Evolutionary conservation across 2,888 invertebrate species (phyloP), one percentile per base, ranked within the genome.

Genomic region (Drosophila anomalata): DNA sequence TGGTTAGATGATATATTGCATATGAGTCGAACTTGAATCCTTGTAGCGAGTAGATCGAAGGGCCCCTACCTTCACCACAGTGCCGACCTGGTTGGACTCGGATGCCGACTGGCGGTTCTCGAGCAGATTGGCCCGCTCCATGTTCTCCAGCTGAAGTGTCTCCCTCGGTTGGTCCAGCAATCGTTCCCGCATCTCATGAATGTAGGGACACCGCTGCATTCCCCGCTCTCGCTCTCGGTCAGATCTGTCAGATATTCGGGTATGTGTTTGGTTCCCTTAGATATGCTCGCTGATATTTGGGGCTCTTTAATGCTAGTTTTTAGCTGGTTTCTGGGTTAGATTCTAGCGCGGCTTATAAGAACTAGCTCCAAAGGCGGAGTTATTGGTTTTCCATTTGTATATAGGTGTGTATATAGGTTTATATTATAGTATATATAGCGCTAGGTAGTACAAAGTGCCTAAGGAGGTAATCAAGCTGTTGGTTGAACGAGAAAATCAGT

Each of bases 131-230:
- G 93, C 93, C 65, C 93, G 92, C 90, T 93, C 93, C 89, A 94
- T 92, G 86, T 93, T 93, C 88, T 94, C 94, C 93, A 94, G 93
- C 79, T 94, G 94, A 89, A 94, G 92, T 90, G 94, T 94, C 91
- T 95, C 94, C 77, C 94, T 94, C 63, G 89, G 89, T 68, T 93
- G 93, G 90, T 95, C 94, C 87, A 97, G 94, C 93, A 97, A 93
- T 90, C 97, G 95, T 94, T 97, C 96, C 93, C 96, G 96, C 97
- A 97, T 97, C 94, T 97, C 97, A 94, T 96, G 96, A 93, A 97
- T 95, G 93, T 97, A 97, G 90, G 97, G 97, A 93, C 96, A 97
- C 93, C 96, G 92, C 91, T 92, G 92, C 92, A 92, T 92, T 87
- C 91, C 92, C 47, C 17, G n/a, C 52, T 58, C 24, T 20, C 14